A percentile compares a stretch with the other conserved stretches of the same genome.
These are phyloP conservation scores for Acrossocheilus fasciatus DNA, from an alignment of 2,797 vertebrate species.

Conservation along the genomic window DNA sequence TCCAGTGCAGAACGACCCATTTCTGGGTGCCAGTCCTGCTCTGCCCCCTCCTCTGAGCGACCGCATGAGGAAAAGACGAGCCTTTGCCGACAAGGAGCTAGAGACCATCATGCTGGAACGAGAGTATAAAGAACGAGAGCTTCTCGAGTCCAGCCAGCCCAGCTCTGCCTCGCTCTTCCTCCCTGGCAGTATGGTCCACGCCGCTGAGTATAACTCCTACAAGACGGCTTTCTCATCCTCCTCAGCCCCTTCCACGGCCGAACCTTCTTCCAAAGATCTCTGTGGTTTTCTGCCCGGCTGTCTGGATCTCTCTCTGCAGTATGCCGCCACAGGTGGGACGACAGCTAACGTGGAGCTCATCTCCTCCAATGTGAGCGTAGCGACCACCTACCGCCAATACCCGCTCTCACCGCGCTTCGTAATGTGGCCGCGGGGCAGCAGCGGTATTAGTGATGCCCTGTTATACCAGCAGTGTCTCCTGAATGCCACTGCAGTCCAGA, in stretches of 20 bases:
- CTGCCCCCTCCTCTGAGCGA: conserved; percentile 94
- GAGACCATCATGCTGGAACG: conserved; percentile 98
- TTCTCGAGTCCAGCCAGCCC: conserved; percentile 89
- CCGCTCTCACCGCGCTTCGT: conserved; percentile 87
- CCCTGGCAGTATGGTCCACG: conserved; percentile 83
- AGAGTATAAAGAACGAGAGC: conserved; percentile 95
- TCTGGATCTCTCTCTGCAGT: conserved; percentile 91
- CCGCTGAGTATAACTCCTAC: conserved; percentile 89
- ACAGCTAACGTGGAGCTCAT: conserved; percentile 93
- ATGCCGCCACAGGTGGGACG: conserved; percentile 76
- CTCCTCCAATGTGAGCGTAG: conserved; percentile 96
- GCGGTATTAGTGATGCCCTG: conserved; percentile 87
- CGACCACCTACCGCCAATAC: conserved; percentile 94
- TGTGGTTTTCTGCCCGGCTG: conserved; percentile 87
- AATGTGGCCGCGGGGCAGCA: conserved; percentile 90
- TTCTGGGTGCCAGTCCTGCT: conserved; percentile 81
- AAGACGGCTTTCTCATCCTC: conserved; percentile 85
- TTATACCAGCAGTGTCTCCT: conserved; percentile 95
- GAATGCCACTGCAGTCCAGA: conserved; percentile 89
- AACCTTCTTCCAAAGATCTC: conserved; percentile 85
- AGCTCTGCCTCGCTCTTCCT: conserved; percentile 83
- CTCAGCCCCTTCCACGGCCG: conserved; percentile 62
- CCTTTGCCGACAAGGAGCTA: conserved; percentile 98
- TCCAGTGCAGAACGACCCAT: conserved; percentile 87
- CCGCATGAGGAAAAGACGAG: conserved; percentile 96